These are phyloP conservation scores for Pangasianodon gigas DNA, from an alignment of 2,113 vertebrate genomes.

Conservation along the genomic window DNA sequence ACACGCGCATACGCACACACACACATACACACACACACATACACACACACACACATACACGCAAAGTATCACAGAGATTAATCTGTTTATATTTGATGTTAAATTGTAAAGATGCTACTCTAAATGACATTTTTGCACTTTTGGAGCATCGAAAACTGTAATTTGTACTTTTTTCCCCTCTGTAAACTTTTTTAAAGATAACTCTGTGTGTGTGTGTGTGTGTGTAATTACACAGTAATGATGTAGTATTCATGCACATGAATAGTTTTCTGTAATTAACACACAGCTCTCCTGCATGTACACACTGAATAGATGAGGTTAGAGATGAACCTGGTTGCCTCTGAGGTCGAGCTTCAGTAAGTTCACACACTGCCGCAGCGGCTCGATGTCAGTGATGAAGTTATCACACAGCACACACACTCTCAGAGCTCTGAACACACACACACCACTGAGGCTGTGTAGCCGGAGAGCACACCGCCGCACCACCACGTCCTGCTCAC, in stretches of 20 bases:
- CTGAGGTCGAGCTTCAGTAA: slow-evolving; percentile 74
- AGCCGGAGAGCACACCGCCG: not conserved
- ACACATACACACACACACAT: not conserved
- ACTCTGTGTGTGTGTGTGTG: not conserved
- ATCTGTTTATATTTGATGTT: not conserved
- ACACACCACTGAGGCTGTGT: slow-evolving; percentile 39
- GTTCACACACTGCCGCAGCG: slow-evolving; percentile 63
- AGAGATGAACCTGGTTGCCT: slow-evolving; percentile 65
- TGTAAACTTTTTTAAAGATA: not conserved
- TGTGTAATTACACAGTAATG: not conserved
- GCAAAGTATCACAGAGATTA: not conserved
- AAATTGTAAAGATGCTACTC: not conserved
- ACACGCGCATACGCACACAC: too few species aligned
- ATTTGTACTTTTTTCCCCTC: not conserved
- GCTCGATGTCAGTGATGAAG: slow-evolving; percentile 62
- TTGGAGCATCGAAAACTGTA: not conserved
- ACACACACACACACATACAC: not conserved
- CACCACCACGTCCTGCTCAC: slow-evolving; percentile 59
- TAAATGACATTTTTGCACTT: not conserved
- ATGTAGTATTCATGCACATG: not conserved
- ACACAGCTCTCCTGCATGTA: not conserved
- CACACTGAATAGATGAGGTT: not conserved
- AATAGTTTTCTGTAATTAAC: not conserved
- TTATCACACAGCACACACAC: slow-evolving; percentile 69
- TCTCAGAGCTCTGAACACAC: slow-evolving; percentile 57